Evolutionary conservation across 1,140 invertebrate genomes (phyloP).

Genomic region (Drosophila ercepeae): DNA sequence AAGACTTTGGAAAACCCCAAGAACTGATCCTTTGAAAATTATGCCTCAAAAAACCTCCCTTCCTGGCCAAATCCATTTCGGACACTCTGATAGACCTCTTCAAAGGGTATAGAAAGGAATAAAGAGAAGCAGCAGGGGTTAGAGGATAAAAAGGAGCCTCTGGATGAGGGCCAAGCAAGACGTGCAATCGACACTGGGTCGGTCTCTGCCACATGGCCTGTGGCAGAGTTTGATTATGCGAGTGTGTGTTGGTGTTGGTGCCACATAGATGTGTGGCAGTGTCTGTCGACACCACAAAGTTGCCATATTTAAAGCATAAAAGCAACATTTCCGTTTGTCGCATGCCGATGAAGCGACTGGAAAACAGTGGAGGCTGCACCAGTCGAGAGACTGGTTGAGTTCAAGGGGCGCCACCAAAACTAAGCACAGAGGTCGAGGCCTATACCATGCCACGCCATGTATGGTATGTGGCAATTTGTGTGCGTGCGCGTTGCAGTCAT

Average conservation of each 20-base stretch:
- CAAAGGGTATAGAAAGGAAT: not conserved
- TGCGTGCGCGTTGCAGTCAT: conserved; percentile 77
- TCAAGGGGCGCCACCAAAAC: conserved; percentile 25
- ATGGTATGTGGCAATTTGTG: conserved; percentile 43
- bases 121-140: not conserved
- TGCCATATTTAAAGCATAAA: conserved; percentile 83
- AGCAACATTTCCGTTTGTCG: conserved; percentile 82
- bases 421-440: conserved; percentile 68
- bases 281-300: conserved; percentile 71
- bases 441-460: conserved; percentile 19
- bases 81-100: not conserved
- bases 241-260: not conserved
- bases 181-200: conserved; percentile 63
- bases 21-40: no score
- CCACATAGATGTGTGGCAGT: not conserved
- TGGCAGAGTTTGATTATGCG: not conserved
- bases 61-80: no score
- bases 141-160: conserved; percentile 23
- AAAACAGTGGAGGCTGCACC: conserved; percentile 13
- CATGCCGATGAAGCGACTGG: conserved; percentile 62
- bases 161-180: conserved; percentile 36
- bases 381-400: no score
- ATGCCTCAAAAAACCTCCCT: no score
- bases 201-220: conserved; percentile 11
- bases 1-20: no score